phyloP scores from a whole-genome alignment of 2,113 vertebrate genomes.

The Piprites chloris region DNA sequence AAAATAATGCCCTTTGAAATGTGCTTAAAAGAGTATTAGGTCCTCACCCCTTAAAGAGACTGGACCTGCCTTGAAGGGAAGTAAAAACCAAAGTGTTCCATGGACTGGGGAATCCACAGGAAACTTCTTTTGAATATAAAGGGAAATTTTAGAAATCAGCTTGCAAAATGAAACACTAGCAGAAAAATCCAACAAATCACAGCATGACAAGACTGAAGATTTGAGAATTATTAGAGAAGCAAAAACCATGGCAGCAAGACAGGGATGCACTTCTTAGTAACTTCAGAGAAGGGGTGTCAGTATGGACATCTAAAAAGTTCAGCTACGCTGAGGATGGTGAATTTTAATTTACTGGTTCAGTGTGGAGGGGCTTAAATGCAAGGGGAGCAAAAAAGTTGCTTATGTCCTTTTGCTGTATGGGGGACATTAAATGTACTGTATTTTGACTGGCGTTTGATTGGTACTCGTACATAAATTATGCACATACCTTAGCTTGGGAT shows the following conservation, averaged over 20 bases:
- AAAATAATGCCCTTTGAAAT: background rate
- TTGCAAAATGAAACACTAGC: background rate
- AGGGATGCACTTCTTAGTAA: background rate
- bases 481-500: background rate
- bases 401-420: background rate
- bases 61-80: background rate
- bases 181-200: background rate
- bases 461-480: background rate
- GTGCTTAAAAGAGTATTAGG: background rate
- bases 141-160: background rate
- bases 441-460: background rate
- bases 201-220: background rate
- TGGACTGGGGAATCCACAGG: background rate
- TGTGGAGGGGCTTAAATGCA: background rate
- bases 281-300: background rate
- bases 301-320: background rate
- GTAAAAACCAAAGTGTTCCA: background rate
- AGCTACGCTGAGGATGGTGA: background rate
- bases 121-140: background rate
- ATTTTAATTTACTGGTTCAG: background rate
- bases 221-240: background rate
- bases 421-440: background rate
- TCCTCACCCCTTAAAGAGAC: background rate
- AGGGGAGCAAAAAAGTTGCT: background rate
- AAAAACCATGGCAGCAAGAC: fast-evolving